A percentile compares a stretch with the other conserved stretches of the same genome.
phyloP scores from a whole-genome alignment of 2,888 invertebrate species.

The Byasa hedistus region DNA sequence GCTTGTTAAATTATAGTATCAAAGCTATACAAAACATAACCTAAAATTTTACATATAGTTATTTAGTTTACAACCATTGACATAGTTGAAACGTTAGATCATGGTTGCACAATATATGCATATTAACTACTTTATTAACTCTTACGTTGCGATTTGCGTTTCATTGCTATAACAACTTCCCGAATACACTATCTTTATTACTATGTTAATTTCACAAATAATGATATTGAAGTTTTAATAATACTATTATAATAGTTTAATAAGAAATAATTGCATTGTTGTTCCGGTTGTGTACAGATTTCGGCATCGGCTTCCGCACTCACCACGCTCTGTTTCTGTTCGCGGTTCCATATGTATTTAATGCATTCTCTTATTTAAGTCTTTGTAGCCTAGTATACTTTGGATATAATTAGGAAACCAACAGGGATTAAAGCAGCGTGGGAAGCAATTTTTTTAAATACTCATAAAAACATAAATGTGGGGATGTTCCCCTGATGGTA shows the following conservation, averaged over 20 bases:
- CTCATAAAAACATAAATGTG: too few species aligned
- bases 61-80: neutral
- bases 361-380: too few species aligned
- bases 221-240: neutral
- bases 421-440: too few species aligned
- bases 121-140: neutral
- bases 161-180: neutral
- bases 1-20: neutral
- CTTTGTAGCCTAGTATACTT: too few species aligned
- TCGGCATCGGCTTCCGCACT: constrained; percentile 3
- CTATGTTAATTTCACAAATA: neutral
- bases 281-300: neutral
- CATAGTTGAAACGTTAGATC: too few species aligned
- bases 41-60: neutral
- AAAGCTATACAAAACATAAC: neutral
- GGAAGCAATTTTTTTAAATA: too few species aligned
- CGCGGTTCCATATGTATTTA: too few species aligned
- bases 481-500: too few species aligned
- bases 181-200: neutral
- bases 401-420: too few species aligned
- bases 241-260: too few species aligned
- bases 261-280: too few species aligned
- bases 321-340: constrained; percentile 9
- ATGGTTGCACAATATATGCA: neutral
- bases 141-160: neutral